phyloP scores from a whole-genome alignment of 2,797 vertebrate species.

The Hozukius guyotensis region DNA sequence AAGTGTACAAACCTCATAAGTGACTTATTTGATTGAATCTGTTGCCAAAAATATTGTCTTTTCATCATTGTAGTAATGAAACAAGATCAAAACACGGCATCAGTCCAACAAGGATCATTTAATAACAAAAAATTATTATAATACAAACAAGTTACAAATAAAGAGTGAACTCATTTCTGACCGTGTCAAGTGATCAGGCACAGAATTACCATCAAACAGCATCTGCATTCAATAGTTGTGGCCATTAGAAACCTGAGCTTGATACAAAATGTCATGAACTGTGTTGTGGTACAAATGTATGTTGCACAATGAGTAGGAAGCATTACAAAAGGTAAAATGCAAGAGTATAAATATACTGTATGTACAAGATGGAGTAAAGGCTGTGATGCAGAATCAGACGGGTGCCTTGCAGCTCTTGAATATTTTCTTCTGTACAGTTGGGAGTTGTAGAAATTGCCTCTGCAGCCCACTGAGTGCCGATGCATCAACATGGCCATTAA shows the following conservation, averaged over 20 bases:
- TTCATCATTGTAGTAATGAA: neutral
- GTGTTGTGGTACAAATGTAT: slow-evolving; percentile 63
- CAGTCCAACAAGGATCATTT: slow-evolving; percentile 61
- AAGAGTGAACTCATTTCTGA: slow-evolving; percentile 49
- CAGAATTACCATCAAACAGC: slow-evolving; percentile 37
- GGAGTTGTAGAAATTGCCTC: slow-evolving; percentile 9
- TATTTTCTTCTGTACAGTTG: slow-evolving; percentile 10
- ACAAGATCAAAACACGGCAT: neutral
- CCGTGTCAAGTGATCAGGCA: slow-evolving; percentile 42
- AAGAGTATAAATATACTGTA: slow-evolving; percentile 69
- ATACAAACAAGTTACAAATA: slow-evolving; percentile 69
- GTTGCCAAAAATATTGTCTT: neutral
- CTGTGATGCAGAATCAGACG: slow-evolving; percentile 35
- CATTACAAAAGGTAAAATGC: slow-evolving; percentile 64
- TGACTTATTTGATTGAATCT: neutral
- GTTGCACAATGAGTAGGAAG: slow-evolving; percentile 45
- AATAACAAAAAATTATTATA: slow-evolving; percentile 69
- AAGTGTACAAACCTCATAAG: neutral
- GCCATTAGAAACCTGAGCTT: slow-evolving; percentile 67
- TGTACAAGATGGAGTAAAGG: slow-evolving; percentile 62
- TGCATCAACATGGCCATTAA: slow-evolving; percentile 12
- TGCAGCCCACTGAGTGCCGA: neutral
- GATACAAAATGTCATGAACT: slow-evolving; percentile 68
- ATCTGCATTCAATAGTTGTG: slow-evolving; percentile 44
- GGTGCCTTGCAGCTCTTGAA: slow-evolving; percentile 9